Conservation (phyloP, 1,140 invertebrate species). For the Steinernema feltiae region DNA sequence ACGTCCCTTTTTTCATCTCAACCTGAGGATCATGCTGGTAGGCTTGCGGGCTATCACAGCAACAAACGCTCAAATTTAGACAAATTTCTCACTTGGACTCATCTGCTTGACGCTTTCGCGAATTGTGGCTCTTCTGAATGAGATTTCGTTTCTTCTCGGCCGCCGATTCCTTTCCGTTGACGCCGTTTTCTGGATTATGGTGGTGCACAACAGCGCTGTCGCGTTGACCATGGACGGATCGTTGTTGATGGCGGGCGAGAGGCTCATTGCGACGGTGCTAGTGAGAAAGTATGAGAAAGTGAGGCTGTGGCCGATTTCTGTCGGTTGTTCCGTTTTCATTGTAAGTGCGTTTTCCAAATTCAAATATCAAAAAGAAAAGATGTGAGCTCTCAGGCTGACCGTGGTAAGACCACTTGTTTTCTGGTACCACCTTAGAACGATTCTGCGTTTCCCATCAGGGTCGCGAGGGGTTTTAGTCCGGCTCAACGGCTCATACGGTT, state of each 20-base stretch:
- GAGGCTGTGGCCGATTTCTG: not conserved
- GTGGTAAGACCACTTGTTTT: not conserved
- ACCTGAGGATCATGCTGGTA: not conserved
- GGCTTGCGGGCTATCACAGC: too few species aligned
- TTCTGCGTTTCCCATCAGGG: too few species aligned
- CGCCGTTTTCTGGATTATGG: not conserved
- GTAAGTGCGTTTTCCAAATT: too few species aligned
- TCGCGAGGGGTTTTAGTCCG: too few species aligned
- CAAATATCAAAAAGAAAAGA: too few species aligned
- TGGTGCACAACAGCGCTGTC: not conserved
- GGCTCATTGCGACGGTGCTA: not conserved
- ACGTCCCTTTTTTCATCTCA: not conserved
- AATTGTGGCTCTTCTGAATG: not conserved
- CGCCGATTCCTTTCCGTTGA: not conserved
- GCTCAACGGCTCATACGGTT: too few species aligned
- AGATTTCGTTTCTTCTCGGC: not conserved
- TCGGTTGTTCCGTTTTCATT: not conserved
- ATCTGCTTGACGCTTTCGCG: not conserved
- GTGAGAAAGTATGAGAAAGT: not conserved
- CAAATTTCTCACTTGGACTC: too few species aligned
- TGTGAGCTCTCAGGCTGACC: too few species aligned
- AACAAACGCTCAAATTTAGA: too few species aligned
- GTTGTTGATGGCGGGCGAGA: not conserved
- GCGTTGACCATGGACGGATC: not conserved
- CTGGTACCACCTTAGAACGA: too few species aligned